Conservation (phyloP, 2,113 vertebrate genomes). For the Rousettus leschenaultii region DNA sequence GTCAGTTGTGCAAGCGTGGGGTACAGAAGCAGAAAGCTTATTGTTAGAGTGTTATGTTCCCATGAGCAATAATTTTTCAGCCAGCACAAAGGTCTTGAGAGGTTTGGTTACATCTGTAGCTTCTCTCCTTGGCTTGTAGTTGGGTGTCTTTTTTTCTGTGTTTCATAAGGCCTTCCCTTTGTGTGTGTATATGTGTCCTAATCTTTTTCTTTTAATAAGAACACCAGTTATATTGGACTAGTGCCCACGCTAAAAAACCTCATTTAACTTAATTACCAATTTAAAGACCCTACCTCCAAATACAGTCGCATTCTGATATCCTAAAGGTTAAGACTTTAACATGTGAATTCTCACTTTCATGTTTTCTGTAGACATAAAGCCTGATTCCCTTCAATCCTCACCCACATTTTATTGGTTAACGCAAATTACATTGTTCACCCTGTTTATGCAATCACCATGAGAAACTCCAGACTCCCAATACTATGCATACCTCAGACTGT, state of each 20-base stretch:
- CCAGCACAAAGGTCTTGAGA: too few relatives aligned
- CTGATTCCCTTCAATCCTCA: not conserved
- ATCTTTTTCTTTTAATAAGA: not conserved
- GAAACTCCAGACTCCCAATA: not conserved
- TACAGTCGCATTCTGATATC: not conserved
- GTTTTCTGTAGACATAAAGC: not conserved
- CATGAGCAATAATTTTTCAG: too few relatives aligned
- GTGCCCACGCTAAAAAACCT: not conserved
- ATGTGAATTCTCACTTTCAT: not conserved
- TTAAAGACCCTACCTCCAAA: not conserved
- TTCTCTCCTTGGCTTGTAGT: not conserved
- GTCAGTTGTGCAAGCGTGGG: too few relatives aligned
- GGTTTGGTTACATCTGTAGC: not conserved
- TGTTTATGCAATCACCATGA: not conserved
- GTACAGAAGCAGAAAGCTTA: too few relatives aligned
- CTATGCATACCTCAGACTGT: not conserved
- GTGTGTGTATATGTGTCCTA: not conserved
- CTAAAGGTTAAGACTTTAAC: not conserved
- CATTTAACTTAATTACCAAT: not conserved
- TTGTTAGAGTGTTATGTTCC: too few relatives aligned
- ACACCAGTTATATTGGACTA: not conserved
- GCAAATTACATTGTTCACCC: not conserved
- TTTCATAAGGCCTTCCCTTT: not conserved
- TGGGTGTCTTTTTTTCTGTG: not conserved
- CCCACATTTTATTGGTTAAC: not conserved